phyloP scores from a whole-genome alignment of 2,888 invertebrate genomes.

The Phengaris alcon region DNA sequence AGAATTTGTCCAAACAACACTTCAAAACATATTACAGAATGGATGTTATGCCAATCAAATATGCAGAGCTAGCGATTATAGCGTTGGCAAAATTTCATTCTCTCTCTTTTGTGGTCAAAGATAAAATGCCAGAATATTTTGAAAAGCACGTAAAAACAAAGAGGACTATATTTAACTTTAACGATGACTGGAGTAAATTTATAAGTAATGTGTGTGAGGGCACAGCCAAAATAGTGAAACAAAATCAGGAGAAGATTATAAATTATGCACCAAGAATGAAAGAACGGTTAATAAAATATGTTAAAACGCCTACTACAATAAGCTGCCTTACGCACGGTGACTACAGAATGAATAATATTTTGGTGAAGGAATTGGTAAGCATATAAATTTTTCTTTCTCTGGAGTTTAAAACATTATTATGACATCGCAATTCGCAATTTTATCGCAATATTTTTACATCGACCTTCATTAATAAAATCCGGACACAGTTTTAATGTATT shows the following conservation, averaged over 20 bases:
- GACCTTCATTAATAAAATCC: no score
- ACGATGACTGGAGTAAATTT: conserved; percentile 36
- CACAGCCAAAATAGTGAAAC: conserved; percentile 42
- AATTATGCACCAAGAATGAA: conserved; percentile 36
- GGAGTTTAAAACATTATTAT: no score
- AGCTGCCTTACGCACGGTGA: conserved; percentile 39
- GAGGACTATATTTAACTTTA: conserved; percentile 29
- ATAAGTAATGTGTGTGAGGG: conserved; percentile 36
- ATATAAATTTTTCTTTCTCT: neutral
- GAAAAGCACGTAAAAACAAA: conserved; percentile 42
- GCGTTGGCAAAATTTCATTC: conserved; percentile 47
- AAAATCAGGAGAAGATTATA: conserved; percentile 40
- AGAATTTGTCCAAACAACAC: conserved; percentile 43
- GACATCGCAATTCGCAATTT: no score
- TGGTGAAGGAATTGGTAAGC: conserved; percentile 37
- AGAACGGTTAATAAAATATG: conserved; percentile 40
- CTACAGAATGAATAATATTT: conserved; percentile 37
- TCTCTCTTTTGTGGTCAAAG: conserved; percentile 44
- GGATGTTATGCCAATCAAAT: conserved; percentile 41
- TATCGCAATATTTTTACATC: no score
- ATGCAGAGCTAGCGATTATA: conserved; percentile 43
- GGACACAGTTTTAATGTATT: no score
- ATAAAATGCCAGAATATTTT: conserved; percentile 42
- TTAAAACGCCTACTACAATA: conserved; percentile 1
- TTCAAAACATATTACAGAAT: conserved; percentile 43